Evolutionary conservation across 2,888 invertebrate genomes (phyloP).

Genomic region (Norana najaformis): DNA sequence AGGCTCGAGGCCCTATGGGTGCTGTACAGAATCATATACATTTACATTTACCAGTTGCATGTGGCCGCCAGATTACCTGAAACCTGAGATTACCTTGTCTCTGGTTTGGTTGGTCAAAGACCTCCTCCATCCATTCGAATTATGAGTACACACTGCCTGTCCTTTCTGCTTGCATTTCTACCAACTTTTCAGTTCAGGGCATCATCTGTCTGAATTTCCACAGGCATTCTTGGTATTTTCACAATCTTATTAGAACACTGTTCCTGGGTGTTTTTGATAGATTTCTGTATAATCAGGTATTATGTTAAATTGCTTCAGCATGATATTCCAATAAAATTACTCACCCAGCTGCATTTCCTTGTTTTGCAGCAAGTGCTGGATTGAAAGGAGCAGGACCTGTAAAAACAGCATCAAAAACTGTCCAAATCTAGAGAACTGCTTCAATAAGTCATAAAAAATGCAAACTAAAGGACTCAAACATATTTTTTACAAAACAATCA

Average conservation of each 20-base stretch:
- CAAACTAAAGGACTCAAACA: not conserved
- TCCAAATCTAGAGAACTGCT: too few relatives aligned
- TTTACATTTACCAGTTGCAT: too few relatives aligned
- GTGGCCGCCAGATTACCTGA: too few relatives aligned
- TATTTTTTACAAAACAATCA: not conserved
- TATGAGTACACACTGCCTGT: too few relatives aligned
- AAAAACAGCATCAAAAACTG: not conserved
- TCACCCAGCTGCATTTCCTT: slow-evolving; percentile 15
- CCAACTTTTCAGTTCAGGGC: too few relatives aligned
- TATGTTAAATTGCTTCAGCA: not conserved
- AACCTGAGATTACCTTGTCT: too few relatives aligned
- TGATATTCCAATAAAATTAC: not conserved
- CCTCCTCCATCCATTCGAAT: too few relatives aligned
- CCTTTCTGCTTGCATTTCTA: too few relatives aligned
- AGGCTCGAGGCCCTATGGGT: too few relatives aligned
- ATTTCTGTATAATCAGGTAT: not conserved
- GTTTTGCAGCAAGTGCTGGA: slow-evolving; percentile 24
- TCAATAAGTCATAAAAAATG: too few relatives aligned
- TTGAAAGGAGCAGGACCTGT: not conserved
- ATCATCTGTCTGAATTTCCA: not conserved
- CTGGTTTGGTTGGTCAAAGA: too few relatives aligned
- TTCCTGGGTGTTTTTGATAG: not conserved
- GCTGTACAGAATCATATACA: too few relatives aligned
- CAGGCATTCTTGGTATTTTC: not conserved
- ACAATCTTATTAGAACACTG: not conserved